A percentile compares a stretch with the other conserved stretches of the same genome.
phyloP scores from a whole-genome alignment of 2,113 vertebrate species.

The Bos taurus region ARS-UCD2.0 NC_037339.1:51143501-51144000 shows the following conservation, averaged over 20 bases:
- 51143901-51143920: neutral
- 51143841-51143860: neutral
- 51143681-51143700: neutral
- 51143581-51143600: neutral
- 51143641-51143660: neutral
- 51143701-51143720: neutral
- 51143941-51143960: neutral
- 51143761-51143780: rapidly evolving
- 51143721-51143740: neutral
- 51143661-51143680: neutral
- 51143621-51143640: neutral
- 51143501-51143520: neutral
- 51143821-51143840: neutral
- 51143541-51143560: neutral
- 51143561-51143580: neutral
- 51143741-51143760: neutral
- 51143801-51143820: neutral
- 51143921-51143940: neutral
- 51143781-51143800: neutral
- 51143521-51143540: neutral
- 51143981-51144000: neutral
- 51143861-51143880: neutral
- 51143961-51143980: neutral
- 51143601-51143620: neutral
- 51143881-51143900: neutral